These are phyloP conservation scores for Plecotus auritus DNA, from an alignment of 2,113 vertebrate genomes.

Conservation along the genomic window DNA sequence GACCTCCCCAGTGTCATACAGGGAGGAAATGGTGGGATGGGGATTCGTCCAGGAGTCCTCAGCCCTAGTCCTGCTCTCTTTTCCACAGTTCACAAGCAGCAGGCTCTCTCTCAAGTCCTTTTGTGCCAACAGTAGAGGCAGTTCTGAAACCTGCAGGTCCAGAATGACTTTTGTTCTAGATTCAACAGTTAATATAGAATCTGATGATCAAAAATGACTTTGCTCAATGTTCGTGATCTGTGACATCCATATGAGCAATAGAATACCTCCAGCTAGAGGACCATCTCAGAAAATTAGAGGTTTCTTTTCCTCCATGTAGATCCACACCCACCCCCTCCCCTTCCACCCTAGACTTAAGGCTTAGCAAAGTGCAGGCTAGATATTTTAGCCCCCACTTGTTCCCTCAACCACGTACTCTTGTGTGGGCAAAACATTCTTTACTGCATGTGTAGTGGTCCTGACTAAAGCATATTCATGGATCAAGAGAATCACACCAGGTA, in stretches of 20 bases:
- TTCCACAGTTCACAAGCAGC: not conserved
- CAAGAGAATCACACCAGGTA: not conserved
- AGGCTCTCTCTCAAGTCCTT: not conserved
- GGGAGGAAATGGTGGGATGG: not conserved
- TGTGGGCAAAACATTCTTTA: not conserved
- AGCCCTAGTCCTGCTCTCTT: not conserved
- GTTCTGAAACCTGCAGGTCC: not conserved
- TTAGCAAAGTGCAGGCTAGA: not conserved
- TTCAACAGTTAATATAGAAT: not conserved
- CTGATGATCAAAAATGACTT: not conserved
- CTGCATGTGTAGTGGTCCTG: not conserved
- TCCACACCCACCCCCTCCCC: rapidly evolving
- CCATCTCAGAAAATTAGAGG: not conserved
- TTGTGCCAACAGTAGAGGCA: not conserved
- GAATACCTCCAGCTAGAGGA: not conserved
- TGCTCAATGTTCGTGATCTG: not conserved
- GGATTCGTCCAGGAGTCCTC: not conserved
- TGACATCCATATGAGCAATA: not conserved
- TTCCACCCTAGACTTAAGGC: not conserved
- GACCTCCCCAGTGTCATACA: not conserved
- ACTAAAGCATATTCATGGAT: not conserved
- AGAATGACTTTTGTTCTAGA: not conserved
- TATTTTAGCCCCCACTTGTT: not conserved
- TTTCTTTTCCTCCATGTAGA: not conserved
- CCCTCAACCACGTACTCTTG: not conserved